A percentile compares a stretch with the other conserved stretches of the same genome.
These are phyloP conservation scores for Barbus barbus DNA, from an alignment of 2,113 vertebrate genomes.

Conservation along the genomic window DNA sequence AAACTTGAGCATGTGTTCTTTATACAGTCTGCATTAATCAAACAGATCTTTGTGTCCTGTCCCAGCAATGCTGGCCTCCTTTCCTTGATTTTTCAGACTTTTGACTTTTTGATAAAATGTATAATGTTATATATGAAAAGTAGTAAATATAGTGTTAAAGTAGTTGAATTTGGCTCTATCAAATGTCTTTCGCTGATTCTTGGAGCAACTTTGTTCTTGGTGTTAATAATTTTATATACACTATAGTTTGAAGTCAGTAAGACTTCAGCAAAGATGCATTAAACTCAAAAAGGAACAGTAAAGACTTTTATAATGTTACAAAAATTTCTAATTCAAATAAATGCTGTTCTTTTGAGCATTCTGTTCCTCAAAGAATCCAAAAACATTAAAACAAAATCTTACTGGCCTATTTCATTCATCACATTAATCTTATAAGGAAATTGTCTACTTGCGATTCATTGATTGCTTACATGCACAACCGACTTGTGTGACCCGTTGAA, in stretches of 20 bases:
- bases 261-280: no score
- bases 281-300: no score
- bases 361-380: neutral
- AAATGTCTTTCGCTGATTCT: neutral
- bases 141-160: neutral
- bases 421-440: neutral
- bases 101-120: neutral
- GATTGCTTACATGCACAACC: neutral
- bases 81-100: constrained; percentile 20
- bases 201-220: neutral
- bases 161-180: neutral
- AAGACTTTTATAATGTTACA: neutral
- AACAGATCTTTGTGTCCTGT: neutral
- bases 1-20: neutral
- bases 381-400: neutral
- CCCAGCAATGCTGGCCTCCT: constrained; percentile 31
- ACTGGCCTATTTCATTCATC: no score
- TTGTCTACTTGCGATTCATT: neutral
- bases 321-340: neutral
- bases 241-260: neutral
- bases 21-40: neutral
- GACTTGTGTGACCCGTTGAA: neutral
- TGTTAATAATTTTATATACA: neutral
- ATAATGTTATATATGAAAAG: neutral
- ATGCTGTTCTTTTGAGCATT: neutral